Base-by-base conservation (phyloP, 1,140 invertebrate species). In the Epicauta chinensis region DNA sequence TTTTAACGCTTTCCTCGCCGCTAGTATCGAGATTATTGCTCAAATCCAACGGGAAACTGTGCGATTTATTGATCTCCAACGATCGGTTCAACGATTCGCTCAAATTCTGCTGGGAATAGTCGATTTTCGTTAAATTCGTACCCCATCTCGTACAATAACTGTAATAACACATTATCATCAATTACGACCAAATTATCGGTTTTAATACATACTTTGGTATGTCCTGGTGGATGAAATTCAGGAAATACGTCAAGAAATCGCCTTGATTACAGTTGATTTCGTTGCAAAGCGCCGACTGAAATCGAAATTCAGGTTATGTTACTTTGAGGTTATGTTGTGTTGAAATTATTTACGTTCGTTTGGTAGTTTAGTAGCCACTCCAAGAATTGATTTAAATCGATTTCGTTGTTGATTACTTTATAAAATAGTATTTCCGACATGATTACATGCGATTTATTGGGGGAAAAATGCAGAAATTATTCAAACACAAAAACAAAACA, bases 151-250 rank as follows among this genome's bases (percentile, higher is more conserved):
- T 2, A 34, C 32, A n/a, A 34, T 34, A 34, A 34, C 10, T 12
- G 11, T 3, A 34, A 34, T n/a, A 9, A n/a, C n/a, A n/a, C n/a
- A n/a, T n/a, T n/a, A n/a, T n/a, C n/a, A n/a, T n/a, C n/a, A n/a
- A n/a, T n/a, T n/a, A n/a, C n/a, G n/a, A n/a, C n/a, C n/a, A n/a
- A n/a, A n/a, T n/a, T n/a, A n/a, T n/a, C n/a, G n/a, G n/a, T n/a
- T n/a, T n/a, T 40, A 50, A 45, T 12, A 6, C 32, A 13, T 57
- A 65, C 66, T 54, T 48, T 14, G 50, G 39, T n/a, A 61, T 44
- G 34, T 60, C 54, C 23, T 69, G 66, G 48, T 70, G 68, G 6
- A 70, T 45, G 39, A 55, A 67, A 56, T 70, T 70, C 3, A 70
- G 51, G 48, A 70, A 65, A 53, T 59, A 65, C 7, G 64, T 64